These are phyloP conservation scores for Holothuria leucospilota DNA, from an alignment of 53 echinoderm and acorn worm genomes.

Conservation along the genomic window DNA sequence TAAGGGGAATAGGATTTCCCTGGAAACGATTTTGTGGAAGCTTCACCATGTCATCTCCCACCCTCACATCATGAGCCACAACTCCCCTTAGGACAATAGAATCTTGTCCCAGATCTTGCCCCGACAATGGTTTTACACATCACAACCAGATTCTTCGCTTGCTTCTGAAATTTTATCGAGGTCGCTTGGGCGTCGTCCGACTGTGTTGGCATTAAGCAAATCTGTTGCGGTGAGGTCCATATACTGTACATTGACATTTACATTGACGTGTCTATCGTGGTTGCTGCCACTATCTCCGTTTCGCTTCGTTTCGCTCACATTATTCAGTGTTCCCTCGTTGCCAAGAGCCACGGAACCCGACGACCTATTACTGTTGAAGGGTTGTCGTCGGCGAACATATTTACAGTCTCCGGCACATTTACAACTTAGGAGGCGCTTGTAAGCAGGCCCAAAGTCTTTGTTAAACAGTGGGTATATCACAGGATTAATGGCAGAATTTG, in stretches of 20 bases:
- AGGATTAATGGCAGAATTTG: conserved; percentile 89
- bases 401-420: neutral
- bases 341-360: neutral
- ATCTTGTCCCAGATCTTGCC: no score
- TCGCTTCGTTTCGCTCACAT: neutral
- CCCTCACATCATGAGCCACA: no score
- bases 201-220: conserved; percentile 19
- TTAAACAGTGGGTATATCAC: conserved; percentile 97
- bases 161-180: conserved; percentile 40
- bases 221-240: neutral
- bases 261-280: neutral
- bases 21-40: no score
- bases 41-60: no score
- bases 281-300: no score
- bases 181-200: conserved; percentile 9
- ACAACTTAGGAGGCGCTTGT: conserved; percentile 76
- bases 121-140: neutral
- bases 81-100: no score
- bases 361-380: neutral
- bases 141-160: conserved; percentile 43
- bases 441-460: conserved; percentile 87
- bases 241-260: neutral
- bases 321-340: neutral
- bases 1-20: no score
- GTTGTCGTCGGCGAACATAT: neutral